Percentiles rank a stretch among this genome's conserved stretches.
These are phyloP conservation scores for Dermatemys mawii DNA, from an alignment of 2,113 vertebrate genomes.

Conservation along the genomic window DNA sequence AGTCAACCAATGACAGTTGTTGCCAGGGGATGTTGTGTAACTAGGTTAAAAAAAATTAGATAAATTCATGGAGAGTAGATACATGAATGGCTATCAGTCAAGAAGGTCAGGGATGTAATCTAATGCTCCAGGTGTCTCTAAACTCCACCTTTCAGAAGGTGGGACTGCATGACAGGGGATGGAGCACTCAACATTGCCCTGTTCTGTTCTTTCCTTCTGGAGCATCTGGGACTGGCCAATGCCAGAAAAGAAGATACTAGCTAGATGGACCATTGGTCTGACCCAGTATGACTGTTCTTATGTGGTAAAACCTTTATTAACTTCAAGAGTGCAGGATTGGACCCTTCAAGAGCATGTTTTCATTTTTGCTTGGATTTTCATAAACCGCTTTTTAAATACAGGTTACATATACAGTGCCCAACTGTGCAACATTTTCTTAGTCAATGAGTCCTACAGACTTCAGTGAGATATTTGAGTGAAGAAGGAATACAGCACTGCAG, in stretches of 20 bases:
- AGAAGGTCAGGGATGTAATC: background rate
- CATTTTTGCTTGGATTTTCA: background rate
- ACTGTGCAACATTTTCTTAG: background rate
- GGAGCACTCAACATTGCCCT: background rate
- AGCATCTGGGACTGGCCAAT: background rate
- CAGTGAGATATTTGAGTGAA: background rate
- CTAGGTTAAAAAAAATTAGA: background rate
- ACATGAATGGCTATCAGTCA: background rate
- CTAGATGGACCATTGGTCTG: background rate
- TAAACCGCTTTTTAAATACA: background rate
- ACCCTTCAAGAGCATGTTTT: background rate
- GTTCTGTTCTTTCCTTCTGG: background rate
- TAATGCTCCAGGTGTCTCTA: background rate
- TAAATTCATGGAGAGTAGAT: background rate
- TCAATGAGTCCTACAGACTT: background rate
- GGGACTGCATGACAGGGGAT: background rate
- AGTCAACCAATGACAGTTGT: background rate
- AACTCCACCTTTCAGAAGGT: background rate
- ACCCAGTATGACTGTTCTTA: too few species aligned
- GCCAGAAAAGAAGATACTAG: background rate
- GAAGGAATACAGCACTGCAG: constrained; percentile 5
- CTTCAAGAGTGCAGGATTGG: background rate
- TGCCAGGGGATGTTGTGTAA: background rate
- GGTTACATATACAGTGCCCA: background rate
- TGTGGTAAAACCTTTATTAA: background rate